Base-by-base conservation (phyloP, 2,113 vertebrate genomes). In the Dipodomys ordii region DNA sequence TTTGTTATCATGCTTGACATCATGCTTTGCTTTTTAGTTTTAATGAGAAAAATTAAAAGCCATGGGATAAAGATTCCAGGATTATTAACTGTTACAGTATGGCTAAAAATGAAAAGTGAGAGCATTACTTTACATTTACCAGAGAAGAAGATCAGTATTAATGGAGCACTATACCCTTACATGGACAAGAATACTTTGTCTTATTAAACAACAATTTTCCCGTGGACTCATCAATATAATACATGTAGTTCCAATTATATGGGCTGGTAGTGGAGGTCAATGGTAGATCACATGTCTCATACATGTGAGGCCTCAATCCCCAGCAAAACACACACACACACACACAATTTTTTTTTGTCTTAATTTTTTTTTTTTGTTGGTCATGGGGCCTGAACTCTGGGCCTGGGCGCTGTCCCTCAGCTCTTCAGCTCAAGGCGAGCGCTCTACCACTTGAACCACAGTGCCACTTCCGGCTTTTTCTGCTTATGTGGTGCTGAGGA, bases 11-110 rank as follows among this genome's bases (percentile, higher is more conserved):
- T 91, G 35, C 90, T 65, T 79, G 67, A 85, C 53, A 86, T 74
- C 72, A 96, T 57, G 53, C 53, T 57, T 57, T 64, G 77, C 69
- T 90, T 88, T 67, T 97, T 92, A 49, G 62, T 95, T 96, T 93
- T 46, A 92, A 95, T 80, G 88, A 95, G 72, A 88, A 95, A 94
- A 94, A 96, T 69, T 69, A 83, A 96, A 76, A 93, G 93, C 83
- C 71, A 25, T 90, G 86, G 74, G 84, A 78, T 67, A 92, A 95
- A 83, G 73, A 96, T 93, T 95, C 92, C 92, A 93, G 90, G 90
- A 87, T 92, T 79, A 87, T 73, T 83, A 69, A 39, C 87, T 83
- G 88, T 88, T 60, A 81, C 20, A 39, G 84, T 77, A 91, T 7
- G 83, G 20, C 30, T 30, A 88, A 73, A 95, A 92, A 67, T 68